Percentiles rank a stretch among this genome's conserved stretches.
Conservation (phyloP, 2,113 vertebrate genomes). For the Chaenogobius annularis region DNA sequence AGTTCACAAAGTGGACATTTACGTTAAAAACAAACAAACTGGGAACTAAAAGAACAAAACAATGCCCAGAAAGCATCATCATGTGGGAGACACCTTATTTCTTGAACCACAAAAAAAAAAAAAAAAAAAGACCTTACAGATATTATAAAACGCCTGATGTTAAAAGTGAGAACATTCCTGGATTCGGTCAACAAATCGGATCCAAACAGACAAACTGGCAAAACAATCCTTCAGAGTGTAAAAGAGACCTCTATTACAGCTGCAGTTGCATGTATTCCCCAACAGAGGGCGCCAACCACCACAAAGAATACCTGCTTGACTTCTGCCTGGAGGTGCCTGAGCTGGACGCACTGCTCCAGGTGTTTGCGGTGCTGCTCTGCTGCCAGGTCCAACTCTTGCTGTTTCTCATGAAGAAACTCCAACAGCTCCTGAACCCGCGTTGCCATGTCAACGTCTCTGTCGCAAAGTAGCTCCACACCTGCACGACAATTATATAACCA, state of each 20-base stretch:
- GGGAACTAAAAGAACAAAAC: background rate
- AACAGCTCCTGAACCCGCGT: slow-evolving; percentile 94
- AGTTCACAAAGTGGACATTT: background rate
- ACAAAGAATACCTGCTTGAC: slow-evolving; percentile 90
- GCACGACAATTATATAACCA: background rate
- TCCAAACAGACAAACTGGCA: background rate
- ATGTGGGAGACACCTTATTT: background rate
- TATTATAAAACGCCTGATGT: background rate
- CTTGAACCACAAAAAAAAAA: background rate
- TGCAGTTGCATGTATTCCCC: slow-evolving; percentile 56
- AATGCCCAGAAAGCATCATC: background rate
- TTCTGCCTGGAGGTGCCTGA: slow-evolving; percentile 96
- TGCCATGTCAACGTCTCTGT: slow-evolving; percentile 96
- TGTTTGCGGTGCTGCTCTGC: slow-evolving; percentile 95
- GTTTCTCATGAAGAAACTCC: slow-evolving; percentile 98
- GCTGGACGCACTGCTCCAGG: slow-evolving; percentile 96
- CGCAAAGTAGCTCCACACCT: slow-evolving; percentile 96
- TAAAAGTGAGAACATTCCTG: background rate
- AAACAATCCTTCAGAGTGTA: background rate
- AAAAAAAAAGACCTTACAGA: background rate
- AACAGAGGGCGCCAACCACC: slow-evolving; percentile 73
- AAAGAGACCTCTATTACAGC: background rate
- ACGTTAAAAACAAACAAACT: background rate
- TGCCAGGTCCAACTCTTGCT: slow-evolving; percentile 91
- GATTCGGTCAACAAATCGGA: background rate